Conservation (phyloP, 2,888 invertebrate species). For the Sceliomorpha sp. region DNA sequence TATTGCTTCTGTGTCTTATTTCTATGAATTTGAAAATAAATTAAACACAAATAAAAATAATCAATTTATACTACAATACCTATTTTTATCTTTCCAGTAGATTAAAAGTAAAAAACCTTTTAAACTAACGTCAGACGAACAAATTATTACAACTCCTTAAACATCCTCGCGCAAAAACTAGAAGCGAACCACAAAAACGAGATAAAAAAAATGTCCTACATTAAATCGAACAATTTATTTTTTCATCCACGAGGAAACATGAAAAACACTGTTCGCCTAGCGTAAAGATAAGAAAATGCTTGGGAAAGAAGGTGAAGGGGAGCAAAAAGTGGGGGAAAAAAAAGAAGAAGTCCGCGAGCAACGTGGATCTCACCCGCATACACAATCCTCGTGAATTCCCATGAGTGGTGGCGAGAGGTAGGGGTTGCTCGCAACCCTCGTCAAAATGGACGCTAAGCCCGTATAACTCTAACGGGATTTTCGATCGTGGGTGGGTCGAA, state of each 20-base stretch:
- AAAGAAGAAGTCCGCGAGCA: constrained; percentile 37
- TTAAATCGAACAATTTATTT: not conserved
- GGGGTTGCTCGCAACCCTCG: constrained; percentile 67
- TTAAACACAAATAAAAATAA: too few relatives aligned
- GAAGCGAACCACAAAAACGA: too few relatives aligned
- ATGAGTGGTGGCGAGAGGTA: constrained; percentile 51
- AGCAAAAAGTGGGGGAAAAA: constrained; percentile 24
- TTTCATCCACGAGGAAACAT: not conserved
- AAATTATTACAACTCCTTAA: too few relatives aligned
- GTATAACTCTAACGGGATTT: constrained; percentile 80
- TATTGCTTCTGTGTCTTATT: too few relatives aligned
- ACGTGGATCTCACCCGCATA: constrained; percentile 23
- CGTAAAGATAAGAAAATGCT: constrained; percentile 27
- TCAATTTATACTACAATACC: too few relatives aligned
- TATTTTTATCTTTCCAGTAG: too few relatives aligned
- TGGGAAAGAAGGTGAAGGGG: too few relatives aligned
- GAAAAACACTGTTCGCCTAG: constrained; percentile 1
- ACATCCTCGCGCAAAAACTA: too few relatives aligned
- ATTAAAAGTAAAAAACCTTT: too few relatives aligned
- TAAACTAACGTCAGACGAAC: too few relatives aligned
- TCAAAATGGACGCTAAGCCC: constrained; percentile 80
- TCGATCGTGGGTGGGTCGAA: constrained; percentile 77
- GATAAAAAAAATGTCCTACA: too few relatives aligned
- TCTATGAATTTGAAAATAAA: too few relatives aligned
- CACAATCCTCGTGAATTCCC: constrained; percentile 42